Conservation (phyloP, 2,888 invertebrate genomes). For the Acronicta alni region DNA sequence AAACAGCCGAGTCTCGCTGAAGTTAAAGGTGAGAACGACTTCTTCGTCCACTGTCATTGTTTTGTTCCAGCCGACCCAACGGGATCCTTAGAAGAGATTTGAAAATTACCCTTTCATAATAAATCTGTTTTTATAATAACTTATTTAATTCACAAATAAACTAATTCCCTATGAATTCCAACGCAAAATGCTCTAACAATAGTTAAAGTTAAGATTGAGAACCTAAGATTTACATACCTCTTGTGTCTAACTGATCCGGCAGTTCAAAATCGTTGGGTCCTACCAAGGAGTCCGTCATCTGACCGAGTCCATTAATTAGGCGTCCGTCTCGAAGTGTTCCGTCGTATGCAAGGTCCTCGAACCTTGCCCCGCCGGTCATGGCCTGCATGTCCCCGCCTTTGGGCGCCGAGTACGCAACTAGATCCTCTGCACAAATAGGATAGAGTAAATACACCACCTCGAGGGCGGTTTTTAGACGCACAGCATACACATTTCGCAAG, state of each 20-base stretch:
- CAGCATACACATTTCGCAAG: constrained; percentile 54
- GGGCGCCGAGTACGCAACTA: constrained; percentile 91
- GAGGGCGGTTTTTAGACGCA: constrained; percentile 64
- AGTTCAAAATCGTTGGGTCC: constrained; percentile 92
- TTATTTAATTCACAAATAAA: background rate
- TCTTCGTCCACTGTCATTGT: constrained; percentile 89
- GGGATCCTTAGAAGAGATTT: constrained; percentile 80
- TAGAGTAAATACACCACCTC: constrained; percentile 70
- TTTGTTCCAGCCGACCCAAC: constrained; percentile 97
- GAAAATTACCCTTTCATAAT: background rate
- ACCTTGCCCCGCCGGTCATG: constrained; percentile 91
- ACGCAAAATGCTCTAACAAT: constrained; percentile 5
- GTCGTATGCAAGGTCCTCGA: constrained; percentile 95
- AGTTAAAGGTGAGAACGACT: constrained; percentile 94
- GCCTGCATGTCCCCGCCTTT: constrained; percentile 90
- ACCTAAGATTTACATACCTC: constrained; percentile 76
- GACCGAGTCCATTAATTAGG: constrained; percentile 93
- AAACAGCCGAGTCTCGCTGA: constrained; percentile 93
- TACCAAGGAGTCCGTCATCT: constrained; percentile 93
- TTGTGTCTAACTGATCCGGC: constrained; percentile 88
- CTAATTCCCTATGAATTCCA: constrained; percentile 3
- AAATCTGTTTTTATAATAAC: background rate
- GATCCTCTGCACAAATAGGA: constrained; percentile 88
- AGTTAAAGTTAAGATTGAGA: constrained; percentile 21
- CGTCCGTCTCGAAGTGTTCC: constrained; percentile 89